Evolutionary conservation across 1,140 invertebrate genomes (phyloP).

Genomic region (Tetragnatha versicolor): DNA sequence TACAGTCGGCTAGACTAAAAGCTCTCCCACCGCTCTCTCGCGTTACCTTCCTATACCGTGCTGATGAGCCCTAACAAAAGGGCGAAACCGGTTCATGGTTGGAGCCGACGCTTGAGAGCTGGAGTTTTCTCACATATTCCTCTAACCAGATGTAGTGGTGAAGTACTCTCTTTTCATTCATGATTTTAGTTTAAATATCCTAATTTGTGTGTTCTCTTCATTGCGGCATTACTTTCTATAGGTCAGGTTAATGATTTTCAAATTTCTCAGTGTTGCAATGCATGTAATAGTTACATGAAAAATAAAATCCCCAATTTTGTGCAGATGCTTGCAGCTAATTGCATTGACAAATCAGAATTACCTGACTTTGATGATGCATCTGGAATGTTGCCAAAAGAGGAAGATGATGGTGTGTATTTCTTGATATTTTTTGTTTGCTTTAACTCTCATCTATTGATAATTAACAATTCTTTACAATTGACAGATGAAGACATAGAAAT

Average conservation of each 20-base stretch:
- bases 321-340: conserved; percentile 83
- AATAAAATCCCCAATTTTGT: background rate
- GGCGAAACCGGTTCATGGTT: too few species aligned
- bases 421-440: background rate
- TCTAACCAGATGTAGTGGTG: too few species aligned
- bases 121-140: too few species aligned
- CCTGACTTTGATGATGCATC: conserved; percentile 93
- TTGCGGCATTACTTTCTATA: conserved; percentile 65
- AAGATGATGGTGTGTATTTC: conserved; percentile 74
- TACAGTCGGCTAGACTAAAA: too few species aligned
- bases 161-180: background rate
- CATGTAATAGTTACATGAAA: background rate
- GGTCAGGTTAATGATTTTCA: conserved; percentile 78
- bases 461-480: background rate
- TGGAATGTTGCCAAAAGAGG: conserved; percentile 79
- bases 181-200: background rate
- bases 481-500: conserved; percentile 98
- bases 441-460: background rate
- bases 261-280: background rate
- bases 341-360: conserved; percentile 84
- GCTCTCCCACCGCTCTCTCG: too few species aligned
- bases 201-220: background rate
- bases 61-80: too few species aligned
- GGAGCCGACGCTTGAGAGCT: too few species aligned
- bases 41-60: too few species aligned